Base-by-base conservation (phyloP, 2,797 vertebrate species). In the Choloepus didactylus region DNA sequence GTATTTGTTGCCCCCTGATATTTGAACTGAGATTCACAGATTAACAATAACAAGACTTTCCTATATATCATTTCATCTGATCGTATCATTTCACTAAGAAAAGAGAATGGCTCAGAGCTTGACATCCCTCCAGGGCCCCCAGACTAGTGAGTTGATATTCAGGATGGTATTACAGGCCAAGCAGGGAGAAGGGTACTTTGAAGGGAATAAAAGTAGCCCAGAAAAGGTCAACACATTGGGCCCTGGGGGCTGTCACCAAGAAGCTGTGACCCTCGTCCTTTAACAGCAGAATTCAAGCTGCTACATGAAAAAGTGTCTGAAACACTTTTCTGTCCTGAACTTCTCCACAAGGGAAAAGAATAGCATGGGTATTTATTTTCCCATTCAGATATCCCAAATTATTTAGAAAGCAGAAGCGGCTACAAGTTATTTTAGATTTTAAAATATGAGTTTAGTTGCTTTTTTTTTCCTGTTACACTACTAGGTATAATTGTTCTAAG, bases 341-440 rank as follows among this genome's bases (percentile, higher is more conserved):
- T 62, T 81, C 64, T 69, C 56, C 59, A 67, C 41, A 83, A 64
- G 35, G 16, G 18, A 83, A 91, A 87, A 89, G 12, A 89, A 35
- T 19, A 76, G n/a, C 8, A 6, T 18, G 12, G 19, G 9, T 77
- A 29, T 15, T 85, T 44, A 77, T 89, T 89, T 81, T 77, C 29
- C 11, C 64, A 51, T 60, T 46, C 66, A 86, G 4, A 59, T 56
- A 10, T 60, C 84, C 60, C 54, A 75, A 79, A 51, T 67, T 85
- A 9, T 69, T 88, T 96, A 73, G 62, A 64, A 64, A 66, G 38
- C 44, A 90, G 23, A 94, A 80, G 46, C 70, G 51, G 60, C 38
- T 73, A 56, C 10, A 35, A 49, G 18, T 79, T 8, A 69, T 62
- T 84, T 70, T 49, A 64, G 14, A 3, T 29, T 84, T 92, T 70